Evolutionary conservation across 2,888 invertebrate genomes (phyloP), one percentile per base, ranked within the genome.

Genomic region (Anodontia alba): DNA sequence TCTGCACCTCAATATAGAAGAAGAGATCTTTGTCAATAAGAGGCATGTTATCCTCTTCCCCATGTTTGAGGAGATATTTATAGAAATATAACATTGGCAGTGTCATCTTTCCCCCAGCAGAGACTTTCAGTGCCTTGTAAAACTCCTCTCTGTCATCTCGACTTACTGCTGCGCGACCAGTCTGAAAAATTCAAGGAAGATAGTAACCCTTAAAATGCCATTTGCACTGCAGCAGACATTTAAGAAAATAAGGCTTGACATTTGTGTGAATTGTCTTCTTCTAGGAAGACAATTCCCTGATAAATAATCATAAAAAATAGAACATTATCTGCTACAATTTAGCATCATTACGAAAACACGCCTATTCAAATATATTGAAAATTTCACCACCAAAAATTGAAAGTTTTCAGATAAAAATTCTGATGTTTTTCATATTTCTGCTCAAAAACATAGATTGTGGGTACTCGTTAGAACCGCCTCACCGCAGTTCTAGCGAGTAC

Each of bases 1-100:
- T 94, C 76, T 93, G 93, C 29, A 93, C 93, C 87, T 94, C 94
- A 36, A 93, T 90, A 78, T 94, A 94, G 84, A 94, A 94, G 89
- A 94, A 93, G 33, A 94, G 91, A 84, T 94, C 94, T 71, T 92
- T 93, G 84, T 94, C 93, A n/a, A 94, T 88, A 26, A 90, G 90
- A 2, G 93, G 93, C 81, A 89, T 87, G 38, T 90, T 91, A 66
- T 94, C 94, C 54, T 93, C 92, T 73, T 93, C 92, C 0, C 92
- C 92, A 74, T 94, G 92, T 76, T 93, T 93, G 80, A 92, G 88
- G 62, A 94, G 89, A 80, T 94, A 94, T 81, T 93, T 93, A 85
- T 92, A 94, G 91, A 94, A 94, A 84, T 93, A 93, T 36, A 93
- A 80, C 92, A 94, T 93, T 49, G 89, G 90, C 29, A 92, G 51